These are phyloP conservation scores for Temnothorax nylanderi DNA, from an alignment of 1,140 invertebrate species.

Conservation along the genomic window DNA sequence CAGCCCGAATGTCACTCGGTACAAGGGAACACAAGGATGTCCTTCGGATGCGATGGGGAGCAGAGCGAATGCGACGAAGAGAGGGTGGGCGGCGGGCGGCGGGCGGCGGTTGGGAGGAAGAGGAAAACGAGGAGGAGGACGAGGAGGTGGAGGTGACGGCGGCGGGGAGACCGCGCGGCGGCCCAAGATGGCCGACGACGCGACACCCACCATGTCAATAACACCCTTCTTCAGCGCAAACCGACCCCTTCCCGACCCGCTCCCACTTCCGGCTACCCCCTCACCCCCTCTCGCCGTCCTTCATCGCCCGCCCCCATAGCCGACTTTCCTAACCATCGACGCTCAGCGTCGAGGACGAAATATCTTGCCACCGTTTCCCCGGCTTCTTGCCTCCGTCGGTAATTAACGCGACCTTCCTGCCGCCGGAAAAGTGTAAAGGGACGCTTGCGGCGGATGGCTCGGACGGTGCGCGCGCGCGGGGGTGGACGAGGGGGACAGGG, in stretches of 20 bases:
- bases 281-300: neutral
- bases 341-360: constrained; percentile 65
- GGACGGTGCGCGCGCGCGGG: neutral
- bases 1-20: constrained; percentile 76
- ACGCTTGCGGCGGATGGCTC: neutral
- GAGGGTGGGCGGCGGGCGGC: constrained; percentile 1
- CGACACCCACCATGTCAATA: constrained; percentile 77
- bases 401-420: constrained; percentile 75
- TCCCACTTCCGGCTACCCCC: constrained; percentile 37
- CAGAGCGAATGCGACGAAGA: constrained; percentile 54
- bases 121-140: constrained; percentile 22
- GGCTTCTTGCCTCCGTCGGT: constrained; percentile 73
- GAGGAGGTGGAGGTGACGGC: constrained; percentile 40
- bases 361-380: constrained; percentile 74
- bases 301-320: constrained; percentile 21
- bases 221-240: constrained; percentile 76
- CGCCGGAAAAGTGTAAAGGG: constrained; percentile 64
- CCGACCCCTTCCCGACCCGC: constrained; percentile 67
- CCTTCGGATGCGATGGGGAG: constrained; percentile 64
- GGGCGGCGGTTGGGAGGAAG: neutral
- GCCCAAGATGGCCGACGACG: constrained; percentile 76
- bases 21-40: constrained; percentile 77
- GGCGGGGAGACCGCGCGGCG: constrained; percentile 68
- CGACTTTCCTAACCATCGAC: constrained; percentile 72
- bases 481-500: constrained; percentile 32